Evolutionary conservation across 2,113 vertebrate species (phyloP), one percentile per base, ranked within the genome.

Genomic region (Calyptommatus sinebrachiatus): DNA sequence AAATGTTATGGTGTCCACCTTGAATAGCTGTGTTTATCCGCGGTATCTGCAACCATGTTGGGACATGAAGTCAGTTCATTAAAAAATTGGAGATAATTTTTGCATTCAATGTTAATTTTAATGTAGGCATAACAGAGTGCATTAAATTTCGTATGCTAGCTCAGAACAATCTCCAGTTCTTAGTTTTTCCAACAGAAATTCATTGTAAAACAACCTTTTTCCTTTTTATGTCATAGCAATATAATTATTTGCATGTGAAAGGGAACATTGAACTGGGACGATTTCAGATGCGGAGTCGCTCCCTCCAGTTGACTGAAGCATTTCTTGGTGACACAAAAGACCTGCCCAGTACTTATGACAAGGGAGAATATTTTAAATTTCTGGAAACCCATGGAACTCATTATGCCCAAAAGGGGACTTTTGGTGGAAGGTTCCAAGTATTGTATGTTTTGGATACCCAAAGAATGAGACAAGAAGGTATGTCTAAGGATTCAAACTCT

Each of bases 341-440:
- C 83, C 90, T 99, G 72, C 97, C 97, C 65, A 1, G 85, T 62
- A n/a, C 87, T 63, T 99, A 98, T 41, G 95, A 96, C 71, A 98
- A 96, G 78, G 96, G 96, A 1, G 93, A 96, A 85, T 99, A 99
- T 89, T 99, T 97, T 87, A 93, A 91, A 81, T 97, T 99, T 91
- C 81, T 99, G 76, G 97, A 99, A 91, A 95, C 94, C 68, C 97
- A 98, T 48, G 97, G 98, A 82, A 98, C 98, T 18, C 97, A 99
- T 88, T 99, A 97, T 85, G 95, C 96, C 0, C 91, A 70, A 70
- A 97, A 95, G 77, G 97, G 97, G 70, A 93, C 81, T 70, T 80
- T 96, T 1, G 97, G 98, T 48, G 98, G 98, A 61, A 88, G 94
- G 89, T 99, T 99, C 3, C 95, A 99, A 78, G 87, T 98, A 75